Conservation (phyloP, 2,888 invertebrate species). For the Falcaria lacertinaria region DNA sequence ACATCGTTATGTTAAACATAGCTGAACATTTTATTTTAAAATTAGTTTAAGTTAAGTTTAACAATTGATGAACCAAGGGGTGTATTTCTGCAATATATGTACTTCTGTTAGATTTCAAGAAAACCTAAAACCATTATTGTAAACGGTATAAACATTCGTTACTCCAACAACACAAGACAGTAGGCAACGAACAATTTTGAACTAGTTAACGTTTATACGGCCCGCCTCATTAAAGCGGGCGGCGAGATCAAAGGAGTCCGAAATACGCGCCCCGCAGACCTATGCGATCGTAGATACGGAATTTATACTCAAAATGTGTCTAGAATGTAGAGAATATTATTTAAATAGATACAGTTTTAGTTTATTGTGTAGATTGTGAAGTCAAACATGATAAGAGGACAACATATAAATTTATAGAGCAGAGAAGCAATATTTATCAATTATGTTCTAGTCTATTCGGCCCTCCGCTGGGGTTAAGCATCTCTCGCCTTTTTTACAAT, state of each 20-base stretch:
- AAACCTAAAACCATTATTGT: slow-evolving; percentile 37
- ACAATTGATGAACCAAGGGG: no score
- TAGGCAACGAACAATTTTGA: slow-evolving; percentile 60
- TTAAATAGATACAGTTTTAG: slow-evolving; percentile 7
- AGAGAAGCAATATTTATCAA: no score
- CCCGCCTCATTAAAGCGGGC: slow-evolving; percentile 74
- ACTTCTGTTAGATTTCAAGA: not conserved
- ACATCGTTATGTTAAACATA: no score
- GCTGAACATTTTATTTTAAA: no score
- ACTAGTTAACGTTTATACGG: slow-evolving; percentile 68
- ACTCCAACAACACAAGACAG: slow-evolving; percentile 37
- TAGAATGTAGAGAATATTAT: slow-evolving; percentile 20
- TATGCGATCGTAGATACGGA: slow-evolving; percentile 47
- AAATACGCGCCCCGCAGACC: slow-evolving; percentile 64
- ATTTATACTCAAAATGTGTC: slow-evolving; percentile 23
- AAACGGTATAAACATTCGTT: slow-evolving; percentile 53
- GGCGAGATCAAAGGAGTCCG: slow-evolving; percentile 83
- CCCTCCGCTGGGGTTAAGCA: no score
- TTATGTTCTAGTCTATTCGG: no score
- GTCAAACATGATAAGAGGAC: no score
- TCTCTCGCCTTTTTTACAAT: no score
- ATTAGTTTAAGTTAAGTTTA: no score
- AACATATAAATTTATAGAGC: no score
- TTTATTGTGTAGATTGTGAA: no score
- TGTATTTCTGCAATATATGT: not conserved